phyloP scores from a whole-genome alignment of 2,113 vertebrate species.

The Gavia stellata region DNA sequence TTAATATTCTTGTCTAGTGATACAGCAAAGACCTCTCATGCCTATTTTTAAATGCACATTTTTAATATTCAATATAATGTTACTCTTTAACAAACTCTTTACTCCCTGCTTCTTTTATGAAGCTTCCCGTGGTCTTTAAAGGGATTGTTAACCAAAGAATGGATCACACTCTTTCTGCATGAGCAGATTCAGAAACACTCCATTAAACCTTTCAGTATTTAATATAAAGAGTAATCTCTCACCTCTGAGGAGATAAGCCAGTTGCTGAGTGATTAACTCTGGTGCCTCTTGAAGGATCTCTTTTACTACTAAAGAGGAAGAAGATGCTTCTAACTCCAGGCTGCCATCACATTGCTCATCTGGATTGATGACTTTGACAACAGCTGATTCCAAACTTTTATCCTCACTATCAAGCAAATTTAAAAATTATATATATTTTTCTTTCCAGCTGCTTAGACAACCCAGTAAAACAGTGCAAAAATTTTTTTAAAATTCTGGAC shows the following conservation, averaged over 20 bases:
- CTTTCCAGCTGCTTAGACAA: background rate
- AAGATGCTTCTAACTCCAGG: slow-evolving; percentile 68
- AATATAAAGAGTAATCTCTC: slow-evolving; percentile 76
- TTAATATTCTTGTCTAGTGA: slow-evolving; percentile 70
- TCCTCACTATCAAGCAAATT: slow-evolving; percentile 78
- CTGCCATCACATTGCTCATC: slow-evolving; percentile 69
- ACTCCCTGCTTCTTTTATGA: slow-evolving; percentile 83
- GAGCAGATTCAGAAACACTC: slow-evolving; percentile 81
- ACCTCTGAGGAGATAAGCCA: slow-evolving; percentile 93
- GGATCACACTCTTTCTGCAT: slow-evolving; percentile 84
- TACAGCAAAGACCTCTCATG: slow-evolving; percentile 62
- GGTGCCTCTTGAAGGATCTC: slow-evolving; percentile 92
- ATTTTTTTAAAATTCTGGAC: background rate
- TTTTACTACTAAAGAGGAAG: slow-evolving; percentile 80
- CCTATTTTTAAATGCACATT: slow-evolving; percentile 79
- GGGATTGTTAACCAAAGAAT: slow-evolving; percentile 93
- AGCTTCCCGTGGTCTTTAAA: slow-evolving; percentile 82
- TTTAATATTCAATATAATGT: slow-evolving; percentile 79
- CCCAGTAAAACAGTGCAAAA: background rate
- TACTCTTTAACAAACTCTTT: slow-evolving; percentile 84
- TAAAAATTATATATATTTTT: background rate
- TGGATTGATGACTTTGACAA: slow-evolving; percentile 87
- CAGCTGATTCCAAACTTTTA: slow-evolving; percentile 79
- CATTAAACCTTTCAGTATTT: slow-evolving; percentile 86
- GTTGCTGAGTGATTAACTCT: slow-evolving; percentile 84